phyloP scores from a whole-genome alignment of 2,113 vertebrate genomes.

The Festucalex cinctus region DNA sequence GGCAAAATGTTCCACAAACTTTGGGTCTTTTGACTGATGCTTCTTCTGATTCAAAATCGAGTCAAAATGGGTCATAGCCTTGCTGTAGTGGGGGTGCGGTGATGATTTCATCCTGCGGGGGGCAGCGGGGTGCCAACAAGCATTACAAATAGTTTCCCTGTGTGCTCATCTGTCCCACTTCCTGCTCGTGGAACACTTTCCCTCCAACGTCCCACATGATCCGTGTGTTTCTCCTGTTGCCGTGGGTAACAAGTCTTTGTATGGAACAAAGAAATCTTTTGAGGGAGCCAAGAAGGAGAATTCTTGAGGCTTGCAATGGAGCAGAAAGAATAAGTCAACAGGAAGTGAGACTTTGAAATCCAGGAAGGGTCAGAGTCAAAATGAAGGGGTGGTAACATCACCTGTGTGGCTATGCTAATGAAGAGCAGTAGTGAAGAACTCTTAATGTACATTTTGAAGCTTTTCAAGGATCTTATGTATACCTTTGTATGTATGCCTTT shows the following conservation, averaged over 20 bases:
- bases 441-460: too few species aligned
- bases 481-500: too few species aligned
- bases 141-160: neutral
- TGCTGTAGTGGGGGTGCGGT: neutral
- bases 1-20: neutral
- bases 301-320: neutral
- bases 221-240: neutral
- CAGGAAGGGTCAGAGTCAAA: too few species aligned
- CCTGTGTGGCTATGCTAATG: too few species aligned
- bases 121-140: neutral
- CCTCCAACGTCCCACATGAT: neutral
- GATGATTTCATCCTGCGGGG: neutral
- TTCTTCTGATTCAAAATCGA: neutral
- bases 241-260: neutral
- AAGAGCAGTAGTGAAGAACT: too few species aligned
- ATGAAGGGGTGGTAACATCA: neutral
- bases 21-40: neutral
- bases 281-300: neutral
- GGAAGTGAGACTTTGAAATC: neutral
- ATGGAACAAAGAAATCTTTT: neutral
- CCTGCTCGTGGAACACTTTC: neutral
- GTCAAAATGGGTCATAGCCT: neutral
- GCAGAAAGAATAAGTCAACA: neutral
- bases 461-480: too few species aligned
- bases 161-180: conserved; percentile 1